Conservation (phyloP, 2,797 vertebrate genomes). For the Gymnothorax reevesii region DNA sequence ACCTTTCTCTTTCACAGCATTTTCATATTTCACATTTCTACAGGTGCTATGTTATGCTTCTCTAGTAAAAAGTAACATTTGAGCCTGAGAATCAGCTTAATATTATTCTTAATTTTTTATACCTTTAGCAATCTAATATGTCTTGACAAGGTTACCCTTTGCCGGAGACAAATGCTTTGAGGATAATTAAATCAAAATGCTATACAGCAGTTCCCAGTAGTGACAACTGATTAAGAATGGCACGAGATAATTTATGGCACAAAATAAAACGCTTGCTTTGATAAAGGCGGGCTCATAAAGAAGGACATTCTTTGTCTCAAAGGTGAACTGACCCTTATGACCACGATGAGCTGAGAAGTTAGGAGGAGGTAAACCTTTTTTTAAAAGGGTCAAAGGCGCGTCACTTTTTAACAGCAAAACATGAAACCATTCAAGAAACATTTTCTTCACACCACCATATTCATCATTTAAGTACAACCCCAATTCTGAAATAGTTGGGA, state of each 20-base stretch:
- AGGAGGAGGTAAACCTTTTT: neutral
- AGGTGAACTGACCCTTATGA: neutral
- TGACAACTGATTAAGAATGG: conserved; percentile 11
- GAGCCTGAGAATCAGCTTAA: neutral
- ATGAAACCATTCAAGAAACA: conserved; percentile 78
- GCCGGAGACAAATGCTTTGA: neutral
- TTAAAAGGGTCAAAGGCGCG: neutral
- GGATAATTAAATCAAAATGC: conserved; percentile 1
- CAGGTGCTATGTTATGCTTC: neutral
- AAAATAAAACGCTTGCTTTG: neutral
- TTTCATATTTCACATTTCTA: neutral
- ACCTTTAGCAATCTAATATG: neutral
- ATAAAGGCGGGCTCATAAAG: neutral
- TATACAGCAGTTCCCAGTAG: neutral
- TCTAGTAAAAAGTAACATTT: neutral
- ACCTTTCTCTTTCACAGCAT: neutral
- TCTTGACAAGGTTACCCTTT: neutral
- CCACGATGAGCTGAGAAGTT: neutral
- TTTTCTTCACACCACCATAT: conserved; percentile 82
- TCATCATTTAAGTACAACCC: conserved; percentile 34
- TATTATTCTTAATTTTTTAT: neutral
- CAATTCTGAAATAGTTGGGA: too few relatives aligned
- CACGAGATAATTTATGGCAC: neutral
- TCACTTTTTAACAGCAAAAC: conserved; percentile 47
- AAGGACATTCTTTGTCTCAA: neutral